Evolutionary conservation across 1,140 invertebrate genomes (phyloP), one percentile per base, ranked within the genome.

Genomic region (Scaptomyza hsui): DNA sequence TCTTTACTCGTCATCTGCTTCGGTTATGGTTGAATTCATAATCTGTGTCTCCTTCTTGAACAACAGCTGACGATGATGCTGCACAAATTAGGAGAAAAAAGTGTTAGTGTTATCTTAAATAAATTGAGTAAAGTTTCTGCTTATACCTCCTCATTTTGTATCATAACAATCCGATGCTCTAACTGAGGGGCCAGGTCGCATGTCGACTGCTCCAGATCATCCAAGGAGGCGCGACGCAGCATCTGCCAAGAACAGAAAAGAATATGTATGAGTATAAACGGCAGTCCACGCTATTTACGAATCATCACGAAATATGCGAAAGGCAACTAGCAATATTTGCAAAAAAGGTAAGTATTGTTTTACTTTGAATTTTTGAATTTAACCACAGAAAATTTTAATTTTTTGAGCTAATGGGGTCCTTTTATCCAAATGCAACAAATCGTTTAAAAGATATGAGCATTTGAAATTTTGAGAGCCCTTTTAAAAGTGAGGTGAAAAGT

Each of bases 141-240:
- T 52, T 75, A 74, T 77, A 95, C 94, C 92, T 95, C 94, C 49
- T 94, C 93, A 59, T 93, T 94, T 73, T 94, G 94, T 26, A 96
- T 92, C 32, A 95, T 90, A n/a, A 96, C 92, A 59, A 97, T 97
- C 78, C 96, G 92, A 72, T 95, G 94, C 77, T 97, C 96, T 7
- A 95, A 83, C 81, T 94, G 94, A 0, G 96, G 96, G 13, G 95
- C 94, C 56, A 97, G 90, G 39, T 95, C 94, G 90, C 96, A 97
- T 0, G 95, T 94, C 78, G 94, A 94, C 71, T 95, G 94, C 86
- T 96, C 96, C 52, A 97, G 91, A 76, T 96, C 95, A 79, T 97
- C 96, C 42, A 96, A 85, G 10, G 95, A 96, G 10, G 95, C 95
- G 18, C 95, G 93, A 16, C 95, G 92, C 1, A 94, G 51, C 86